phyloP scores from a whole-genome alignment of 2,113 vertebrate genomes.

The Bos taurus region DNA sequence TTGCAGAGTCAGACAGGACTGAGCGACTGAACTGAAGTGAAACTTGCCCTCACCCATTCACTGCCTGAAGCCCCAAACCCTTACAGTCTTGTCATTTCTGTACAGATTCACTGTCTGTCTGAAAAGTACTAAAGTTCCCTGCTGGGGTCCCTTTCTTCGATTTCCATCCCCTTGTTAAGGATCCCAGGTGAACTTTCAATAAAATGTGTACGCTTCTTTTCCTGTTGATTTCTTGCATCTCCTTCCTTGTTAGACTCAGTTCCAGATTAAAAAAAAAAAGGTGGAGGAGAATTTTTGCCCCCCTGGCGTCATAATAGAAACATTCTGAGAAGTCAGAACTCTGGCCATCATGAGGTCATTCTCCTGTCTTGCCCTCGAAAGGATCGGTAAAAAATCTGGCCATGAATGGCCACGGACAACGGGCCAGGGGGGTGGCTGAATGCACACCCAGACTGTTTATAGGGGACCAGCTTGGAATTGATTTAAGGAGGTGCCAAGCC shows the following conservation, averaged over 20 bases:
- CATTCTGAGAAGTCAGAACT: not conserved
- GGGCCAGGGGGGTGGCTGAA: too few relatives aligned
- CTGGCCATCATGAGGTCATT: accelerated
- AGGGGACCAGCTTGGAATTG: not conserved
- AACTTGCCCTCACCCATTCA: not conserved
- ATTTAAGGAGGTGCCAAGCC: not conserved
- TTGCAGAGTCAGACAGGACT: accelerated
- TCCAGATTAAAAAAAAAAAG: not conserved
- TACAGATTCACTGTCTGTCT: not conserved
- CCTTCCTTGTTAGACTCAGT: not conserved
- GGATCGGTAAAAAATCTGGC: not conserved
- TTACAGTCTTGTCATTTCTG: not conserved
- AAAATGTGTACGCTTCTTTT: accelerated
- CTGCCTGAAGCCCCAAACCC: too few relatives aligned
- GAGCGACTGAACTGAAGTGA: not conserved
- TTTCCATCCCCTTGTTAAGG: not conserved
- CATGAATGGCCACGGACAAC: accelerated
- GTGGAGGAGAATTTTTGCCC: not conserved
- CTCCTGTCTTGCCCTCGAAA: not conserved
- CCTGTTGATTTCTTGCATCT: not conserved
- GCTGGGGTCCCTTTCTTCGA: accelerated
- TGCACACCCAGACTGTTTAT: not conserved
- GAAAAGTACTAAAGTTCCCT: not conserved
- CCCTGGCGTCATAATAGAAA: accelerated
- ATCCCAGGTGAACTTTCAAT: not conserved